phyloP scores from a whole-genome alignment of 2,113 vertebrate genomes.

The Campylomormyrus numenius region DNA sequence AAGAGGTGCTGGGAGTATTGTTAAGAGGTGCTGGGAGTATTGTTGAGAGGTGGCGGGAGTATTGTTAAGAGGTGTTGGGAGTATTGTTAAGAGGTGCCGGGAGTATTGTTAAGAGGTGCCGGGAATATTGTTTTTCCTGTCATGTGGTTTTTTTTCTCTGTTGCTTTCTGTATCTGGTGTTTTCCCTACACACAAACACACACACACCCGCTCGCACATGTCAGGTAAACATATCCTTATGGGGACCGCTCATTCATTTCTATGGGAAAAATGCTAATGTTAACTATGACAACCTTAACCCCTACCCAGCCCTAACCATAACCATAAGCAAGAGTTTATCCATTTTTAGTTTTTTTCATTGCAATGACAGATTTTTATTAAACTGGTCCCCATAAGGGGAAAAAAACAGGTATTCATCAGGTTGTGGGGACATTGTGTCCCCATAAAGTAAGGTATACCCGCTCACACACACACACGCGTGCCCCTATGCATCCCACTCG shows the following conservation, averaged over 20 bases:
- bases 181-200: background rate
- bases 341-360: no score
- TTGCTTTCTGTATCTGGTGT: background rate
- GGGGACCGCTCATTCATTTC: no score
- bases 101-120: background rate
- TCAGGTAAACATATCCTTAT: no score
- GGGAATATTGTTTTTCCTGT: background rate
- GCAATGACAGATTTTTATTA: no score
- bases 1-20: background rate
- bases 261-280: no score
- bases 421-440: no score
- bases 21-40: background rate
- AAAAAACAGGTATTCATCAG: background rate
- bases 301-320: no score
- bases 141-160: background rate
- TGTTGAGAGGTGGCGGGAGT: background rate
- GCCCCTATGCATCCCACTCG: background rate
- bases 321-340: no score
- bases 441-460: background rate
- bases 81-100: background rate
- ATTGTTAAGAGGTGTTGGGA: background rate
- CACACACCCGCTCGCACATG: no score
- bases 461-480: background rate
- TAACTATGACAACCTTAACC: no score
- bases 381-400: no score